These are phyloP conservation scores for Lepus timidus DNA, from an alignment of 2,113 vertebrate species.

Conservation along the genomic window DNA sequence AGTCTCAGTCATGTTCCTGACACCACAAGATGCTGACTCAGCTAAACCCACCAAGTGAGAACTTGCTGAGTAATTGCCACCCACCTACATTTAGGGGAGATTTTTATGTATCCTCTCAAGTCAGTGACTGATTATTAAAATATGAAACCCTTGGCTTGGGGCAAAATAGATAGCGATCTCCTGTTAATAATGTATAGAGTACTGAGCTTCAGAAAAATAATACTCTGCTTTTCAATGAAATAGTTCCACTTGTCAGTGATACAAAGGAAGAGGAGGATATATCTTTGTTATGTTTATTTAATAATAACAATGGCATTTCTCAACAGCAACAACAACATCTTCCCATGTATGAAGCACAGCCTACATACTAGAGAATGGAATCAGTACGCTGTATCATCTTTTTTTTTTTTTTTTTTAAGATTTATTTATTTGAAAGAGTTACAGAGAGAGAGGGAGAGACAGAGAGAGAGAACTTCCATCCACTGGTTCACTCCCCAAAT, in stretches of 20 bases:
- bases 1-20: conserved; percentile 65
- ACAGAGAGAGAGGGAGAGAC: no score
- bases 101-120: background rate
- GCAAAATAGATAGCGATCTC: background rate
- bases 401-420: background rate
- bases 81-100: background rate
- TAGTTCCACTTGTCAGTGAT: conserved; percentile 33
- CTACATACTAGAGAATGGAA: background rate
- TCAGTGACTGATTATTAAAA: background rate
- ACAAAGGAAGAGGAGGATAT: background rate
- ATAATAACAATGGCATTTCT: background rate
- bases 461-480: no score
- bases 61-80: conserved; percentile 38
- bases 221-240: background rate
- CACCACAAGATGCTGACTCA: conserved; percentile 61
- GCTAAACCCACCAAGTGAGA: background rate
- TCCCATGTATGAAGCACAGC: background rate
- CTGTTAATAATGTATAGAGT: background rate
- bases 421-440: no score
- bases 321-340: background rate
- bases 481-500: no score
- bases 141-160: background rate
- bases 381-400: background rate
- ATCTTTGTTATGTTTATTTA: background rate
- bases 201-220: background rate